Conservation (phyloP, 2,888 invertebrate species). For the Altica lythri region DNA sequence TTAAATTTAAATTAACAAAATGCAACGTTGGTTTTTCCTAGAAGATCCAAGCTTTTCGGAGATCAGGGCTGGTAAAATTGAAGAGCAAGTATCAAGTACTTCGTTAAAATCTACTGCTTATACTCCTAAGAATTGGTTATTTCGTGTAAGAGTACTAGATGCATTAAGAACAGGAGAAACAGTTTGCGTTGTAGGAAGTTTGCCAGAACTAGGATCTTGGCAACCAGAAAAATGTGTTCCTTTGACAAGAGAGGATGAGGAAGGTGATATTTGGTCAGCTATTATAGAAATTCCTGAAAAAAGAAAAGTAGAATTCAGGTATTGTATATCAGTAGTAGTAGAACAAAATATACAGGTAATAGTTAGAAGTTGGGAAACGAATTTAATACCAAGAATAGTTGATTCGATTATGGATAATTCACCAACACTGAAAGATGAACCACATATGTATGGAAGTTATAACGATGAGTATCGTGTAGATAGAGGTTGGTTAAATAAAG, state of each 20-base stretch:
- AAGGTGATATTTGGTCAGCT: constrained; percentile 66
- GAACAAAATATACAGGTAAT: constrained; percentile 65
- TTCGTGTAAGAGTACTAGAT: constrained; percentile 61
- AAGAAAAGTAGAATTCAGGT: constrained; percentile 73
- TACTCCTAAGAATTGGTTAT: constrained; percentile 57
- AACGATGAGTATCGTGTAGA: constrained; percentile 65
- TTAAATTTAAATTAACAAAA: constrained; percentile 41
- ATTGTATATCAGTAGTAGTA: constrained; percentile 74
- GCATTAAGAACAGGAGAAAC: constrained; percentile 65
- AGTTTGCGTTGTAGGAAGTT: constrained; percentile 73
- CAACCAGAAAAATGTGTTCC: constrained; percentile 64
- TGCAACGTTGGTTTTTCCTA: constrained; percentile 72
- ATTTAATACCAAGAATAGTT: constrained; percentile 69
- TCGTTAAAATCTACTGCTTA: constrained; percentile 36
- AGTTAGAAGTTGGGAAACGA: constrained; percentile 82
- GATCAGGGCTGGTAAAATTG: constrained; percentile 50
- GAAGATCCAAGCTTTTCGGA: constrained; percentile 60
- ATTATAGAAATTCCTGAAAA: constrained; percentile 69
- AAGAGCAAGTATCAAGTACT: constrained; percentile 28
- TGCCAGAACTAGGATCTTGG: constrained; percentile 74
- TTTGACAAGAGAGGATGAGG: constrained; percentile 59
- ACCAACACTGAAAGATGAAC: constrained; percentile 48
- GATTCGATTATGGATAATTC: constrained; percentile 46
- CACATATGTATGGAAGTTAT: constrained; percentile 71
- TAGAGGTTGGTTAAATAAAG: constrained; percentile 83